These are phyloP conservation scores for Drosophila formosana DNA, from an alignment of 2,888 invertebrate genomes.

Conservation along the genomic window DNA sequence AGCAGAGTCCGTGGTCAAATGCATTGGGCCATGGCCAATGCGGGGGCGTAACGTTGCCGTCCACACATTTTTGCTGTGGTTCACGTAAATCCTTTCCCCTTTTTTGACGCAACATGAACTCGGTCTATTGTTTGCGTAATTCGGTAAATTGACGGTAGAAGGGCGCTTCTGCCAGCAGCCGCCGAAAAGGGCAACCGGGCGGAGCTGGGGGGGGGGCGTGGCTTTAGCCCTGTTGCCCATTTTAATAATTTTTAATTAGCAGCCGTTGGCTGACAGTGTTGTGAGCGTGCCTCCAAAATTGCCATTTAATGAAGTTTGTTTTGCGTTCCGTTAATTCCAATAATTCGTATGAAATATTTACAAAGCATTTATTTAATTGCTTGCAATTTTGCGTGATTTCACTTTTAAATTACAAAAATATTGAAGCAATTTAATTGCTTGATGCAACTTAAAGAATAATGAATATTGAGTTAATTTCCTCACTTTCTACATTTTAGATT, in stretches of 20 bases:
- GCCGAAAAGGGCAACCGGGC: background rate
- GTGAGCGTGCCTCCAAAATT: conserved; percentile 34
- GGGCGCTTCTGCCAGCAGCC: background rate
- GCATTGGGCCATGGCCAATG: conserved; percentile 29
- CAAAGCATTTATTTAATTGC: conserved; percentile 1
- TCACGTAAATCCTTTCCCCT: conserved; percentile 22
- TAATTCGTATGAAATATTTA: conserved; percentile 6
- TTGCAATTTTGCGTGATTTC: background rate
- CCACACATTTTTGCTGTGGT: conserved; percentile 44
- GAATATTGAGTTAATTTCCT: no score
- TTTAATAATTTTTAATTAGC: conserved; percentile 76
- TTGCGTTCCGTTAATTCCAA: conserved; percentile 17
- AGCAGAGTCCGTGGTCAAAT: conserved; percentile 60
- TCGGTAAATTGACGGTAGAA: conserved; percentile 60
- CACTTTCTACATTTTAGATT: no score
- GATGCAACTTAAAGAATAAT: no score
- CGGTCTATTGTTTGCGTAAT: conserved; percentile 65
- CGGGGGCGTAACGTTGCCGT: conserved; percentile 8
- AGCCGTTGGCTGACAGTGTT: conserved; percentile 34
- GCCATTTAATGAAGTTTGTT: conserved; percentile 47
- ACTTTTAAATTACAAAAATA: background rate
- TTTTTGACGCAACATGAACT: conserved; percentile 1
- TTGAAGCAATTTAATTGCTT: no score
- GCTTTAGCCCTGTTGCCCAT: conserved; percentile 46
- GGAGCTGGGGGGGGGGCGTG: background rate